Evolutionary conservation across 1,140 invertebrate genomes (phyloP), one percentile per base, ranked within the genome.

Genomic region (Dendrolimus punctatus): DNA sequence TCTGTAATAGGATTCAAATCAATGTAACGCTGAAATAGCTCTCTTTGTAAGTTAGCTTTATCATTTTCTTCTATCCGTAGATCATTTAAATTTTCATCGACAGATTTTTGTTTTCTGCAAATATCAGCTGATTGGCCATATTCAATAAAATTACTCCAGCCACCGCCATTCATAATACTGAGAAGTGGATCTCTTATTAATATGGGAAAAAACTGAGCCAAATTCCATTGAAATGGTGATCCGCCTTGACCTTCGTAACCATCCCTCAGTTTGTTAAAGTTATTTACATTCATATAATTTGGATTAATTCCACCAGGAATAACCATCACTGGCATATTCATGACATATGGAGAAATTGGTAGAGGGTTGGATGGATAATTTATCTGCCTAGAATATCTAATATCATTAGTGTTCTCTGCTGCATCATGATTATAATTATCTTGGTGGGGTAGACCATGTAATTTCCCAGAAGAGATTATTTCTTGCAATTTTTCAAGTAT

Each of bases 91-190:
- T 60, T 62, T 42, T 61, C 41, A 4, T 62, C 68, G 7, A 47
- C 38, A 9, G 68, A 65, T 55, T 76, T 80, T 65, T 77, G 76
- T 56, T 76, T 80, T 54, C 75, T 76, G 50, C 87, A 89, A 5
- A 89, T 74, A 58, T 90, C 88, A 7, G 85, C 87, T 40, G 55
- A 73, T 57, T 89, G 89, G n/a, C 89, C 90, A 68, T 90, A 89
- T 77, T 91, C 89, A 43, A 91, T 64, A 55, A 90, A 85, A 60
- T 86, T 89, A 8, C 83, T 84, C 58, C 83, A 80, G 0, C 87
- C 83, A 44, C 87, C 88, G 6, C 85, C 84, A 52, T 80, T 76
- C 42, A 74, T 50, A 44, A 88, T 70, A 42, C 79, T 80, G n/a
- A 90, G 58, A 40, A 89, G 75, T 2, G 90, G 89, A 68, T 90